phyloP scores from a whole-genome alignment of 2,113 vertebrate species.

The Microtus oregoni region DNA sequence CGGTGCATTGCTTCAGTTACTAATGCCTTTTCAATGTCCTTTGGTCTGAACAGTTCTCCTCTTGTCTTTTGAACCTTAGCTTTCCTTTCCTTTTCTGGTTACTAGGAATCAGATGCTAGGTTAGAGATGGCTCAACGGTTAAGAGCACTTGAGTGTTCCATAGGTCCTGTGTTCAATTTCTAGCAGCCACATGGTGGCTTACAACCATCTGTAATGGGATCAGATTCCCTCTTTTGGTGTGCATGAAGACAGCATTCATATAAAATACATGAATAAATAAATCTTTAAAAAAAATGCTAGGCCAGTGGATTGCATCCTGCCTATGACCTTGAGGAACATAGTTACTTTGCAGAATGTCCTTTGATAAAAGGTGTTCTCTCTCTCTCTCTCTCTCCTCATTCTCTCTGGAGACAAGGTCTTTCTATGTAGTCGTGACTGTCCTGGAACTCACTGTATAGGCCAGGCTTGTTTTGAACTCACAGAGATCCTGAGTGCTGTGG shows the following conservation, averaged over 20 bases:
- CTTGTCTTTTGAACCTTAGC: neutral
- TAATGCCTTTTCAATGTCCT: neutral
- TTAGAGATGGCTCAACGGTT: too few relatives aligned
- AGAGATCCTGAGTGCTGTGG: neutral
- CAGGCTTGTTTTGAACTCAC: neutral
- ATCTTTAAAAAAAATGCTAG: neutral
- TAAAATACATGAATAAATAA: neutral
- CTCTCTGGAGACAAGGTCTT: neutral
- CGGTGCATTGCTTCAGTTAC: neutral
- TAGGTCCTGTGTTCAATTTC: too few relatives aligned
- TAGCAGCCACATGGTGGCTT: too few relatives aligned
- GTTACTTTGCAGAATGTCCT: constrained; percentile 44
- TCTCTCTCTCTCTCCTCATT: neutral
- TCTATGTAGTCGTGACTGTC: neutral
- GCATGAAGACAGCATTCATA: too few relatives aligned
- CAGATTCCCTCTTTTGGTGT: too few relatives aligned
- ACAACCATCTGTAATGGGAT: too few relatives aligned
- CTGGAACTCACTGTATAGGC: neutral
- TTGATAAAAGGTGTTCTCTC: neutral
- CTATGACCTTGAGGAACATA: neutral
- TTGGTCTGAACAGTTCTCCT: neutral
- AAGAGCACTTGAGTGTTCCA: too few relatives aligned
- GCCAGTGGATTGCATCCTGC: neutral
- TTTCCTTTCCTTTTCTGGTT: too few relatives aligned
- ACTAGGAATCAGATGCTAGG: too few relatives aligned